Percentiles rank a stretch among this genome's conserved stretches.
Conservation (phyloP, 2,797 vertebrate genomes). For the Lithobates pipiens region DNA sequence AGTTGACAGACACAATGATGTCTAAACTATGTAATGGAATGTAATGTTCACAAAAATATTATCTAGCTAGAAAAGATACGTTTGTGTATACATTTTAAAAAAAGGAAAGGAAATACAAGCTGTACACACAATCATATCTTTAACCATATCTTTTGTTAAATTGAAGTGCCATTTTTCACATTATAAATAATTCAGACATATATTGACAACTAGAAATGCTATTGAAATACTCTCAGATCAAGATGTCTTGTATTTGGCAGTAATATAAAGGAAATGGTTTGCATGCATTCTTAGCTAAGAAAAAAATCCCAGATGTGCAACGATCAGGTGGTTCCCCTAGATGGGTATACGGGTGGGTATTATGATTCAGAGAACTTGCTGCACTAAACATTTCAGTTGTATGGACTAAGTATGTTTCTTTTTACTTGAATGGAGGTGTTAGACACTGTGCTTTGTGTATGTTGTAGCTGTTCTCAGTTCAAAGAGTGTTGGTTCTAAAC, state of each 20-base stretch:
- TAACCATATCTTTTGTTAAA: too few species aligned
- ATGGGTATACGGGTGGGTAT: conserved; percentile 68
- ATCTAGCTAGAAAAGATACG: not conserved
- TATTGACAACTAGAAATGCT: too few species aligned
- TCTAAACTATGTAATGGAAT: not conserved
- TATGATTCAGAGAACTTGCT: conserved; percentile 65
- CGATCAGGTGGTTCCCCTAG: conserved; percentile 43
- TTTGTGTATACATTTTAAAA: too few species aligned
- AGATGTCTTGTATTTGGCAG: too few species aligned
- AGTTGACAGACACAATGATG: not conserved
- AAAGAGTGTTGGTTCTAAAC: conserved; percentile 55
- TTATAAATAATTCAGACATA: too few species aligned
- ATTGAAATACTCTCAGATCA: too few species aligned
- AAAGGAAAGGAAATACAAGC: too few species aligned
- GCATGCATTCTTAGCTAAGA: too few species aligned
- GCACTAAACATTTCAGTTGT: conserved; percentile 71
- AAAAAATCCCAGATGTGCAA: too few species aligned
- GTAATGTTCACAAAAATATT: not conserved
- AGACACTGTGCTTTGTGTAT: conserved; percentile 65
- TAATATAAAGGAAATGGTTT: too few species aligned
- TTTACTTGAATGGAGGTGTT: conserved; percentile 71
- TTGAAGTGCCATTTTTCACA: too few species aligned
- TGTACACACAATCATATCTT: too few species aligned
- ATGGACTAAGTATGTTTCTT: conserved; percentile 71
- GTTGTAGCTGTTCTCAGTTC: conserved; percentile 55